phyloP scores from a whole-genome alignment of 2,113 vertebrate genomes.

The Carassius gibelio region DNA sequence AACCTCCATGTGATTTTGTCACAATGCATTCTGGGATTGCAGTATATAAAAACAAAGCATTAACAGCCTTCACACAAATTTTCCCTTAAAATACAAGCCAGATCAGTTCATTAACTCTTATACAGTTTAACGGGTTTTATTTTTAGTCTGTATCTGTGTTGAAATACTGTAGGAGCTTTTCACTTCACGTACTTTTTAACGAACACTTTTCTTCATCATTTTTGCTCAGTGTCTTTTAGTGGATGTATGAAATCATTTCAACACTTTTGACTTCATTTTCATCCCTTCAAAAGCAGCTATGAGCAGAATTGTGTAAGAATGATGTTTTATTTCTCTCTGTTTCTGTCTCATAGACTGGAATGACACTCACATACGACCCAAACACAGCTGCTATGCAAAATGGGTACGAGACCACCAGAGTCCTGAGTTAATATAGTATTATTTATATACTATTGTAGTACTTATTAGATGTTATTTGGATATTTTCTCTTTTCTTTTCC shows the following conservation, averaged over 20 bases:
- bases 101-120: no score
- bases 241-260: neutral
- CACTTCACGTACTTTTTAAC: neutral
- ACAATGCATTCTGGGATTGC: no score
- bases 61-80: no score
- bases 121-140: no score
- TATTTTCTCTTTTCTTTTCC: neutral
- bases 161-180: neutral
- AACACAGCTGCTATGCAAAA: conserved; percentile 90
- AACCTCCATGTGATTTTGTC: no score
- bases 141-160: no score
- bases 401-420: conserved; percentile 77
- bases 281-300: neutral
- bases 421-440: neutral
- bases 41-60: no score
- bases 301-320: neutral
- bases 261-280: neutral
- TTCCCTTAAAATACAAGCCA: no score
- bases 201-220: no score
- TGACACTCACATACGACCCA: conserved; percentile 97
- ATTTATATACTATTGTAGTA: neutral
- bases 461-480: neutral
- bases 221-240: no score
- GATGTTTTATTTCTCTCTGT: conserved; percentile 40
- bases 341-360: conserved; percentile 83